Evolutionary conservation across 1,140 invertebrate genomes (phyloP).

Genomic region (Gonatopus flavifemur): DNA sequence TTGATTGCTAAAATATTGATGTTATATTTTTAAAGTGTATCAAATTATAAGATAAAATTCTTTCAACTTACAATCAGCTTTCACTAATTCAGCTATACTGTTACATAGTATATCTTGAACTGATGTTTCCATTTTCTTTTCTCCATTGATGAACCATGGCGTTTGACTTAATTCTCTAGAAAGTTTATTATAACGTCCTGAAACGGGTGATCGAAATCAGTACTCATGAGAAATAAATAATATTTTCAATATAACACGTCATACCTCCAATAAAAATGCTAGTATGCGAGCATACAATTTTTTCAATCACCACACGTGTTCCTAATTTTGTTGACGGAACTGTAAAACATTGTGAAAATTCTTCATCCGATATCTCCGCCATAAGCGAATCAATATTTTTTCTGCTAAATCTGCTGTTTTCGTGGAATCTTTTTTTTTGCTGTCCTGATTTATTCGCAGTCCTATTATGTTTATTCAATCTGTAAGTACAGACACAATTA

Average conservation of each 20-base stretch:
- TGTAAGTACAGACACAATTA: no score
- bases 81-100: constrained; percentile 60
- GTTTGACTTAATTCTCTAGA: constrained; percentile 87
- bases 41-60: not conserved
- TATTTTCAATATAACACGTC: constrained; percentile 5
- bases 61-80: constrained; percentile 57
- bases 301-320: constrained; percentile 45
- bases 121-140: constrained; percentile 78
- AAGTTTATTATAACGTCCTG: constrained; percentile 85
- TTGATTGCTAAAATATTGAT: constrained; percentile 55
- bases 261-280: constrained; percentile 66
- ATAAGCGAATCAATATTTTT: constrained; percentile 61
- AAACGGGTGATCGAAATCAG: constrained; percentile 14
- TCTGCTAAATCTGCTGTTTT: constrained; percentile 55
- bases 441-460: constrained; percentile 35
- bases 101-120: constrained; percentile 88
- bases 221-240: constrained; percentile 8
- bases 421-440: constrained; percentile 41
- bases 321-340: constrained; percentile 54
- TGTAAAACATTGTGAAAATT: constrained; percentile 54
- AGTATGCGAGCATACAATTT: constrained; percentile 57
- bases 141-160: constrained; percentile 88
- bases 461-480: constrained; percentile 26
- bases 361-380: constrained; percentile 44
- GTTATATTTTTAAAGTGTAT: not conserved